Evolutionary conservation across 2,888 invertebrate genomes (phyloP).

Genomic region (Suillia variegata): DNA sequence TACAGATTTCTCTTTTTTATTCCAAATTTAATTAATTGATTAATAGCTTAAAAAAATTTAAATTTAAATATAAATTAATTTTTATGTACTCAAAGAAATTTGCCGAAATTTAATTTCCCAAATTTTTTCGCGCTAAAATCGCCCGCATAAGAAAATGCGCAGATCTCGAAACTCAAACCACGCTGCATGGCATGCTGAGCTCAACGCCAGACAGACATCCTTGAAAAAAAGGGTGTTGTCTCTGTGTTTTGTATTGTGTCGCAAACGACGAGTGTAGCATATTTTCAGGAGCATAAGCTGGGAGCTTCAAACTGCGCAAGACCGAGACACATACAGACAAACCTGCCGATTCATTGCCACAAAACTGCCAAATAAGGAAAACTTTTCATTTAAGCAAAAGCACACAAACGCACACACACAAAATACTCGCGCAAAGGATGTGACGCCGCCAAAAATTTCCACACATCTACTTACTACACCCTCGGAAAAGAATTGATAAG

Average conservation of each 20-base stretch:
- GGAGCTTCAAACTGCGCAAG: constrained; percentile 36
- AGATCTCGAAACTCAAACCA: neutral
- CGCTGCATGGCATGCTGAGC: constrained; percentile 1
- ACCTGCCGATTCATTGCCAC: neutral
- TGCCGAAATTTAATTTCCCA: too few relatives aligned
- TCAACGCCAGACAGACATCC: too few relatives aligned
- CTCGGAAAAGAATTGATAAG: neutral
- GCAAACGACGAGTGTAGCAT: too few relatives aligned
- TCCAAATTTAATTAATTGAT: too few relatives aligned
- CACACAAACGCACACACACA: too few relatives aligned
- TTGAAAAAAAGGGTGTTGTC: constrained; percentile 36
- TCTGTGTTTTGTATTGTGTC: neutral
- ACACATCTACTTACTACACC: neutral
- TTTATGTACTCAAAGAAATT: neutral
- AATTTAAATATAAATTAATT: too few relatives aligned
- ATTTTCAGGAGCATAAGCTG: too few relatives aligned
- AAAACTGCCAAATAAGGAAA: neutral
- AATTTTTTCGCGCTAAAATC: neutral
- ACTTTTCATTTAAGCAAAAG: neutral
- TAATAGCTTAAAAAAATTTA: too few relatives aligned
- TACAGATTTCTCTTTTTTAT: neutral
- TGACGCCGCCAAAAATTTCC: neutral
- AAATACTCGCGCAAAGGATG: neutral
- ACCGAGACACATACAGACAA: neutral
- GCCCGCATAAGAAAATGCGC: neutral